Base-by-base conservation (phyloP, 2,888 invertebrate species). In the Lacanobia wlatinum region DNA sequence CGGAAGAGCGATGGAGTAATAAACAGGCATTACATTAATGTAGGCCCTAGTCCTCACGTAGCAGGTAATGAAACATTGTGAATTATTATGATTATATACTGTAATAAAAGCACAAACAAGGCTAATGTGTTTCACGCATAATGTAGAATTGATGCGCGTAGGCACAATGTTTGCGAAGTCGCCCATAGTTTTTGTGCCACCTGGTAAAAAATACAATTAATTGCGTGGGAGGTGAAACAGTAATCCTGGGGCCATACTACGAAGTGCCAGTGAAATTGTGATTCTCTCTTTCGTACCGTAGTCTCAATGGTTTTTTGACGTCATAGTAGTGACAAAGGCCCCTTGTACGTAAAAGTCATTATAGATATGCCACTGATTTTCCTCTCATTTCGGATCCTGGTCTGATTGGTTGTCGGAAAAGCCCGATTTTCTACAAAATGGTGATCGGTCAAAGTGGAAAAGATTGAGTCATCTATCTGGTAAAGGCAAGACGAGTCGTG, bases 1-100 rank as follows among this genome's bases (percentile, higher is more conserved):
- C 14, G 34, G 48, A 48, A 80, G 74, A 59, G 62, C 40, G 48
- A n/a, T 72, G 43, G 43, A 58, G 75, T 40, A 71, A 76, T 73
- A 80, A 80, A 80, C 43, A 55, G 48, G 59, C 64, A 23, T 9
- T 34, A 64, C 73, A 48, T 59, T 59, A 64, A 73, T 63, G 59
- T 53, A 73, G 59, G 52, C 46, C 6, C 10, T 73, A 79, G 62
- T 16, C 48, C 48, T 48, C 75, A 28, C 23, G 52, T 23, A 80
- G 34, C 65, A 43, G 66, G 77, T 75, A 77, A 80, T 75, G 81
- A 66, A 81, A 81, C 48, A 40, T 59, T 43, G 61, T 80, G 76
- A 81, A 77, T 63, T 80, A 77, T 77, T 76, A 76, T 76, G 59
- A 80, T 76, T 77, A 55, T 52, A 46, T 58, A 21, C 52, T 48